These are phyloP conservation scores for Dilophus febrilis DNA, from an alignment of 2,888 invertebrate genomes.

Conservation along the genomic window DNA sequence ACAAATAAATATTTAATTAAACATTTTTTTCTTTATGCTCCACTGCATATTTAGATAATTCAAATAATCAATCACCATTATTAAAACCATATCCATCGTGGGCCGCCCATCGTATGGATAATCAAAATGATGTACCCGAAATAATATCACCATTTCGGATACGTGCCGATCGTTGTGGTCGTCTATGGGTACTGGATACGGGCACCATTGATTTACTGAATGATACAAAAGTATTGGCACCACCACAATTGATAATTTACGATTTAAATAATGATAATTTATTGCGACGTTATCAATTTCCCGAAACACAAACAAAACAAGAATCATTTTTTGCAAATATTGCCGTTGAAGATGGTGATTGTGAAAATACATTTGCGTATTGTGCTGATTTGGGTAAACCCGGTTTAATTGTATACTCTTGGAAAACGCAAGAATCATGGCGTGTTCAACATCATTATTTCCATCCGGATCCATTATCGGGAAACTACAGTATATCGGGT, in stretches of 20 bases:
- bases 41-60: conserved; percentile 48
- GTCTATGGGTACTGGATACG: conserved; percentile 65
- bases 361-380: conserved; percentile 55
- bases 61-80: conserved; percentile 41
- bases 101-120: conserved; percentile 51
- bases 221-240: conserved; percentile 32
- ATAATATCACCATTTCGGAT: conserved; percentile 58
- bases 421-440: conserved; percentile 55
- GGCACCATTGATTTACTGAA: conserved; percentile 45
- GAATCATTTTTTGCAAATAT: conserved; percentile 60
- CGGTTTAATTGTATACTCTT: conserved; percentile 59
- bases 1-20: too few relatives aligned
- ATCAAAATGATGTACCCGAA: conserved; percentile 36
- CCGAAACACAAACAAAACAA: conserved; percentile 43
- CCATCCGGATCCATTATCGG: conserved; percentile 51
- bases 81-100: conserved; percentile 65
- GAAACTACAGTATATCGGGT: conserved; percentile 54
- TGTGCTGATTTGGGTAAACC: conserved; percentile 51
- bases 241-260: conserved; percentile 51
- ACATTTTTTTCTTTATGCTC: conserved; percentile 16
- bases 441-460: conserved; percentile 53
- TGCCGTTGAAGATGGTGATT: conserved; percentile 56
- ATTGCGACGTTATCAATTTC: conserved; percentile 46
- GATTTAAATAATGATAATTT: conserved; percentile 53
- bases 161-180: conserved; percentile 54